These are phyloP conservation scores for Cenopis cana DNA, from an alignment of 2,888 invertebrate species.

Conservation along the genomic window DNA sequence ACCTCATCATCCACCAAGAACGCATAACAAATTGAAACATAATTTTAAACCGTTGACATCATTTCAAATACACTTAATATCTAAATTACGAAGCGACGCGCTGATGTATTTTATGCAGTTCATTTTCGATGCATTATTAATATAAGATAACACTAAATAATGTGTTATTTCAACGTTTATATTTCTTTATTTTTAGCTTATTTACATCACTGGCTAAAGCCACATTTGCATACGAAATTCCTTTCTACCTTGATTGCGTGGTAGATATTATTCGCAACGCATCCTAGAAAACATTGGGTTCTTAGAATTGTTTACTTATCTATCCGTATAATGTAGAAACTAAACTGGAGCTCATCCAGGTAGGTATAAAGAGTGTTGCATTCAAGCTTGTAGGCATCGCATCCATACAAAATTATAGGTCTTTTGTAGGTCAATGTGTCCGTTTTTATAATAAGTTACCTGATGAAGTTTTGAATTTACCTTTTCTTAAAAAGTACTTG, in stretches of 20 bases:
- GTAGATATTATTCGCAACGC: background rate
- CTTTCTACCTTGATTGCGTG: background rate
- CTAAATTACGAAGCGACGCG: conserved; percentile 4
- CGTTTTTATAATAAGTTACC: too few species aligned
- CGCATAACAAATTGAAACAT: conserved; percentile 34
- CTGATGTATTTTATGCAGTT: conserved; percentile 17
- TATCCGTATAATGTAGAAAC: background rate
- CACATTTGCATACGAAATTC: conserved; percentile 7
- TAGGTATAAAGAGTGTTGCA: background rate
- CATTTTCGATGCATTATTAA: background rate
- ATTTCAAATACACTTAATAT: conserved; percentile 17
- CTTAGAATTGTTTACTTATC: background rate
- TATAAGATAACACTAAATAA: conserved; percentile 9
- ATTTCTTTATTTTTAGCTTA: background rate
- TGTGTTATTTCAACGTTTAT: background rate
- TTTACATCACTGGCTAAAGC: background rate
- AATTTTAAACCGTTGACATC: conserved; percentile 20
- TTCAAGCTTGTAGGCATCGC: background rate
- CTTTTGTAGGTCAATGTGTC: too few species aligned
- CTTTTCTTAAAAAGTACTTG: too few species aligned
- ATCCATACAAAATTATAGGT: too few species aligned
- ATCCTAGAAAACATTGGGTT: background rate
- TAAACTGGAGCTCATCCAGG: background rate
- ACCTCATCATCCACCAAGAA: conserved; percentile 15
- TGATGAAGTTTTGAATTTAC: too few species aligned